Conservation (phyloP, 1,140 invertebrate species). For the Acromyrmex echinatior region DNA sequence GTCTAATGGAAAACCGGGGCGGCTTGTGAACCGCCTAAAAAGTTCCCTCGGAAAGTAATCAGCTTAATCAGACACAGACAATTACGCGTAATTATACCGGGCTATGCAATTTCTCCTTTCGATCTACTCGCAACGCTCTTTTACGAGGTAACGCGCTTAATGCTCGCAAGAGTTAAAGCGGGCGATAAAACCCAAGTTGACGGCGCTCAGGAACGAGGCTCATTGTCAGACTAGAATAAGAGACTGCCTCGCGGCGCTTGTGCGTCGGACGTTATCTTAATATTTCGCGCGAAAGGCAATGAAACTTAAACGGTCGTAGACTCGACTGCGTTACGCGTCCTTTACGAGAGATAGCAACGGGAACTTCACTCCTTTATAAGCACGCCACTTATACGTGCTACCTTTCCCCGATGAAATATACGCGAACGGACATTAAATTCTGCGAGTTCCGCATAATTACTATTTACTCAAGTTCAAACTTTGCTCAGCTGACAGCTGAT, state of each 20-base stretch:
- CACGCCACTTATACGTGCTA: not conserved
- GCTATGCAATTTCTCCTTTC: constrained; percentile 54
- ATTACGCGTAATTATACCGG: constrained; percentile 63
- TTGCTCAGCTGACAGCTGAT: not conserved
- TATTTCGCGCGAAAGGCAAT: constrained; percentile 51
- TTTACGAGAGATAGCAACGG: constrained; percentile 23
- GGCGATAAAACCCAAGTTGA: constrained; percentile 58
- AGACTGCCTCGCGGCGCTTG: constrained; percentile 8
- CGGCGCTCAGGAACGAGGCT: constrained; percentile 13
- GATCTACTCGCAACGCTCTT: constrained; percentile 21
- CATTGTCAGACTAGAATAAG: constrained; percentile 33
- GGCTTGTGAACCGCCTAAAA: constrained; percentile 20
- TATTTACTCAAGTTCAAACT: not conserved
- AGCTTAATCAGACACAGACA: constrained; percentile 66
- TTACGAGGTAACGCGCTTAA: constrained; percentile 61
- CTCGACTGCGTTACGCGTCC: constrained; percentile 19
- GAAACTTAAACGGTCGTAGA: constrained; percentile 47
- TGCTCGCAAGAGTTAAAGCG: constrained; percentile 55
- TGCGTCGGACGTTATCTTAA: constrained; percentile 63
- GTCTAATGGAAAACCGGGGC: constrained; percentile 30
- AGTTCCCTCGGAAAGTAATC: constrained; percentile 46
- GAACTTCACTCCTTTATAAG: constrained; percentile 33
- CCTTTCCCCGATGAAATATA: not conserved
- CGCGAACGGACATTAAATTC: not conserved
- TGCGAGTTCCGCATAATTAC: not conserved